These are phyloP conservation scores for Ianthella basta DNA, from an alignment of 37 sponge, comb jelly and placozoan genomes.

Conservation along the genomic window DNA sequence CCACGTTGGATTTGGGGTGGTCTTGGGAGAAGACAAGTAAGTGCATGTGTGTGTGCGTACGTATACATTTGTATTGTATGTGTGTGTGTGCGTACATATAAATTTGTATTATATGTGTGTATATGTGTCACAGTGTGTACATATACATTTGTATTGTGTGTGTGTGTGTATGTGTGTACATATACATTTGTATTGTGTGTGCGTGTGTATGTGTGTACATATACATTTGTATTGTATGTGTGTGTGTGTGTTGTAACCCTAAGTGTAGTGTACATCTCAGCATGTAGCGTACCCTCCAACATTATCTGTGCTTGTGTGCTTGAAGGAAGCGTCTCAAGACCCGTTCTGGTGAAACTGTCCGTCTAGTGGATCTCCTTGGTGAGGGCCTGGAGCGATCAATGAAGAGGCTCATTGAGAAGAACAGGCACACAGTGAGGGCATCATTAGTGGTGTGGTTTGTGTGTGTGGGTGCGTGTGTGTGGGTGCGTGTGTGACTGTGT, in stretches of 20 bases:
- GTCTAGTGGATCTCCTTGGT: conserved; percentile 86
- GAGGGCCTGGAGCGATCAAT: conserved; percentile 89
- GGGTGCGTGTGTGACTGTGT: conserved; percentile 43
- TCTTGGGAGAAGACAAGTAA: conserved; percentile 94
- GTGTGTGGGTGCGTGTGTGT: conserved; percentile 5
- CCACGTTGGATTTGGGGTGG: conserved; percentile 98
- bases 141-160: neutral
- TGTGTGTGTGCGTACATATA: too few relatives aligned
- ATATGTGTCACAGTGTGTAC: neutral
- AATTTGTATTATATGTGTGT: neutral
- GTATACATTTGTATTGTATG: too few relatives aligned
- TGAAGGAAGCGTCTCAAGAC: conserved; percentile 85
- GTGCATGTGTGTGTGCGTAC: neutral
- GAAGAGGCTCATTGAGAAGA: conserved; percentile 76
- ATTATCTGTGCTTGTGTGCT: too few relatives aligned
- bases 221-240: too few relatives aligned
- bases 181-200: neutral
- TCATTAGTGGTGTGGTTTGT: neutral
- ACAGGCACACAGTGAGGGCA: conserved; percentile 74
- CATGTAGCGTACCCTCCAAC: too few relatives aligned
- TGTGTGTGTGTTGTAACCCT: too few relatives aligned
- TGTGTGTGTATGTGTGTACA: conserved; percentile 3
- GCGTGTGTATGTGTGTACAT: neutral
- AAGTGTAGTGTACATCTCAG: too few relatives aligned
- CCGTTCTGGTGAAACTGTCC: conserved; percentile 85